Evolutionary conservation across 2,888 invertebrate genomes (phyloP).

Genomic region (Pollenia amentaria): DNA sequence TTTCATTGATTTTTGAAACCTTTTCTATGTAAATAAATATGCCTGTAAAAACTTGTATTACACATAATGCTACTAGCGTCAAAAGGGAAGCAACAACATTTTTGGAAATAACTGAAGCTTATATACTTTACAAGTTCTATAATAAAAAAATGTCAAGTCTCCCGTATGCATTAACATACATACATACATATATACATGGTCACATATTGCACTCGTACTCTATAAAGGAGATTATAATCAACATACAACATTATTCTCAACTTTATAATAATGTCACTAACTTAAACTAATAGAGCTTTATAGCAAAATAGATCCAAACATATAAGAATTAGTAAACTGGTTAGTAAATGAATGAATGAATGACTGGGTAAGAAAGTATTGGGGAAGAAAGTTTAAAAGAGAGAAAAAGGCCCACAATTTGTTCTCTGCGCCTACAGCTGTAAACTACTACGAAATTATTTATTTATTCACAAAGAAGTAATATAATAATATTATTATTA

Average conservation of each 20-base stretch:
- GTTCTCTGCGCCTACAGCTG: neutral
- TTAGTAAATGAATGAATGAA: too few relatives aligned
- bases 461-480: too few relatives aligned
- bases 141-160: neutral
- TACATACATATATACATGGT: neutral
- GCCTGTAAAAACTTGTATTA: constrained; percentile 5
- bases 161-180: too few relatives aligned
- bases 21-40: constrained; percentile 65
- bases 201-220: neutral
- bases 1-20: constrained; percentile 72
- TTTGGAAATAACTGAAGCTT: constrained; percentile 12
- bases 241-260: constrained; percentile 21
- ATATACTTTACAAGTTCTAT: constrained; percentile 27
- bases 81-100: constrained; percentile 6
- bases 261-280: constrained; percentile 17
- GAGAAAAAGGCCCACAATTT: neutral
- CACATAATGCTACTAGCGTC: neutral
- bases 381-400: too few relatives aligned
- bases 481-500: too few relatives aligned
- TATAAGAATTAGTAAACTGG: too few relatives aligned
- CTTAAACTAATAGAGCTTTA: neutral
- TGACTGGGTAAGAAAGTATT: too few relatives aligned
- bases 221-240: neutral
- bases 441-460: constrained; percentile 11
- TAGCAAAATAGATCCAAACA: neutral